phyloP scores from a whole-genome alignment of 2,797 vertebrate species.

The Typhlichthys subterraneus region DNA sequence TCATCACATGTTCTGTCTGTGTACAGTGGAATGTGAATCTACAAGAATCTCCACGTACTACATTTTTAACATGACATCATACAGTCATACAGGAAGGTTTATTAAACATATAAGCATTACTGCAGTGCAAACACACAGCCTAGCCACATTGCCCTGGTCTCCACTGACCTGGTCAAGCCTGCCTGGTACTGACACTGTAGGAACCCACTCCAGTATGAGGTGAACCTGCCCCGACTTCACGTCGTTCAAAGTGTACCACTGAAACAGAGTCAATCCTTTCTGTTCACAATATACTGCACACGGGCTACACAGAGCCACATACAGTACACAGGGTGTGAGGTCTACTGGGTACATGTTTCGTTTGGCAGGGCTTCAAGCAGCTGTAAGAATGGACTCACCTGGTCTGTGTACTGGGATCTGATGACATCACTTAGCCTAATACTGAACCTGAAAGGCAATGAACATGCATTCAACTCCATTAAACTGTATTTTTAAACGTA shows the following conservation, averaged over 20 bases:
- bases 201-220: slow-evolving; percentile 84
- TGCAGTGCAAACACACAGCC: no score
- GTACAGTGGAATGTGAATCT: no score
- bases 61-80: no score
- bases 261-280: neutral
- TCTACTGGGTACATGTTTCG: neutral
- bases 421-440: slow-evolving; percentile 80
- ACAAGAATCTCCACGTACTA: no score
- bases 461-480: slow-evolving; percentile 7
- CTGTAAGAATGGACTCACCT: slow-evolving; percentile 71
- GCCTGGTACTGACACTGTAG: slow-evolving; percentile 61
- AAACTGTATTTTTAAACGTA: neutral
- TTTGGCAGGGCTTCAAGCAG: neutral
- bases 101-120: no score
- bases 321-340: neutral
- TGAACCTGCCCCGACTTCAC: slow-evolving; percentile 85
- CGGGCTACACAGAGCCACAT: no score
- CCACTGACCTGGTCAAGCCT: slow-evolving; percentile 61
- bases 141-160: no score
- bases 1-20: no score
- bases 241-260: neutral
- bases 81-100: no score
- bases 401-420: slow-evolving; percentile 80
- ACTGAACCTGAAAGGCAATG: slow-evolving; percentile 78
- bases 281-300: no score